Conservation (phyloP, 2,888 invertebrate species). For the Anodontia alba region DNA sequence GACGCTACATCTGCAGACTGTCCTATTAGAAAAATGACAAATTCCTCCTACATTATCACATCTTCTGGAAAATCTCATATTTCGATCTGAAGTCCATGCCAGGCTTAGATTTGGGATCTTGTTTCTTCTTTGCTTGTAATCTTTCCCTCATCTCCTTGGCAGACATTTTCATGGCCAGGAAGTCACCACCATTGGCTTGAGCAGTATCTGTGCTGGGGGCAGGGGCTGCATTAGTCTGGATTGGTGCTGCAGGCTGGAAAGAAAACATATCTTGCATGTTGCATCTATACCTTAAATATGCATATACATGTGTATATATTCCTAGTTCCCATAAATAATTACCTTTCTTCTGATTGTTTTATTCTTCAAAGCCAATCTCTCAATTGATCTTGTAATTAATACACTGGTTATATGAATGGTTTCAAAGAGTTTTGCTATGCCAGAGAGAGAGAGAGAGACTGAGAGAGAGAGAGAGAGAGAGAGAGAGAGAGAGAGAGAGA, state of each 20-base stretch:
- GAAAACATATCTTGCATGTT: not conserved
- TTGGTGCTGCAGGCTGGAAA: constrained; percentile 18
- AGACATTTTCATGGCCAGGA: constrained; percentile 61
- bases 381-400: too few relatives aligned
- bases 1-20: not conserved
- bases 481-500: too few relatives aligned
- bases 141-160: constrained; percentile 77
- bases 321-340: too few relatives aligned
- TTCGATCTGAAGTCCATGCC: constrained; percentile 66
- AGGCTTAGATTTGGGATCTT: constrained; percentile 69
- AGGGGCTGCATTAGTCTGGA: not conserved
- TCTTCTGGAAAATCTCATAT: constrained; percentile 67
- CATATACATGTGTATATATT: not conserved
- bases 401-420: too few relatives aligned
- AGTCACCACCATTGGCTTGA: constrained; percentile 60
- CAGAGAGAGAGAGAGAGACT: too few relatives aligned
- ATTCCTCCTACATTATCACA: constrained; percentile 43
- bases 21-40: not conserved
- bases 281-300: not conserved
- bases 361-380: too few relatives aligned
- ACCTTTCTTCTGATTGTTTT: too few relatives aligned
- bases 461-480: too few relatives aligned
- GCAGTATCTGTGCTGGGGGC: constrained; percentile 26
- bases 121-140: constrained; percentile 68
- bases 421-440: too few relatives aligned